Conservation (phyloP, 2,797 vertebrate genomes). For the Typhlichthys subterraneus region DNA sequence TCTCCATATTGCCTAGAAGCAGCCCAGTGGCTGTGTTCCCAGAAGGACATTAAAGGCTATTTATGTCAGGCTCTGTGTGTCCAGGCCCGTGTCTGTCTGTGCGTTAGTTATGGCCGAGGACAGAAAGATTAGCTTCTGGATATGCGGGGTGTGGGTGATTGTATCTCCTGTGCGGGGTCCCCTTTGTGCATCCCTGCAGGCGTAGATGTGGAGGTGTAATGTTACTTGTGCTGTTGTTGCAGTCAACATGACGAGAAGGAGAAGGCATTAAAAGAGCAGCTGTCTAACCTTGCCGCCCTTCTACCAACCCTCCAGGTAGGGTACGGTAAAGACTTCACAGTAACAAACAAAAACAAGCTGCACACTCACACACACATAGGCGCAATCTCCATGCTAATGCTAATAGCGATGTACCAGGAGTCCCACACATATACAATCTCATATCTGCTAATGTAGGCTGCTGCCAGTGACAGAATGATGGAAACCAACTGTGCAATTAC, state of each 20-base stretch:
- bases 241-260: slow-evolving; percentile 93
- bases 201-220: slow-evolving; percentile 28
- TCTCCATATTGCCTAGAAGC: slow-evolving; percentile 67
- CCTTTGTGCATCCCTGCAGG: slow-evolving; percentile 21
- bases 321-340: not conserved
- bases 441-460: not conserved
- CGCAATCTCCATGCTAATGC: not conserved
- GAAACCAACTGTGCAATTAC: not conserved
- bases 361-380: not conserved
- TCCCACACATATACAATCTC: not conserved
- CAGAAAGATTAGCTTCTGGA: slow-evolving; percentile 63
- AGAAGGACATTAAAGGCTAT: slow-evolving; percentile 75
- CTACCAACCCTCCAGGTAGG: slow-evolving; percentile 82
- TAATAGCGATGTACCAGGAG: not conserved
- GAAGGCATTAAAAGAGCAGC: slow-evolving; percentile 89
- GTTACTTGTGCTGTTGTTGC: slow-evolving; percentile 39
- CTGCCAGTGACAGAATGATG: not conserved
- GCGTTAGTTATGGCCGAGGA: slow-evolving; percentile 54
- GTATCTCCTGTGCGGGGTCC: slow-evolving; percentile 34
- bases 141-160: slow-evolving; percentile 36
- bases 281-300: slow-evolving; percentile 84
- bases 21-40: slow-evolving; percentile 61
- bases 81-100: slow-evolving; percentile 18
- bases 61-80: slow-evolving; percentile 67
- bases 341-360: not conserved